Percentiles rank a stretch among this genome's conserved stretches.
Evolutionary conservation across 2,888 invertebrate species (phyloP).

Genomic region (Torymus tubicola): DNA sequence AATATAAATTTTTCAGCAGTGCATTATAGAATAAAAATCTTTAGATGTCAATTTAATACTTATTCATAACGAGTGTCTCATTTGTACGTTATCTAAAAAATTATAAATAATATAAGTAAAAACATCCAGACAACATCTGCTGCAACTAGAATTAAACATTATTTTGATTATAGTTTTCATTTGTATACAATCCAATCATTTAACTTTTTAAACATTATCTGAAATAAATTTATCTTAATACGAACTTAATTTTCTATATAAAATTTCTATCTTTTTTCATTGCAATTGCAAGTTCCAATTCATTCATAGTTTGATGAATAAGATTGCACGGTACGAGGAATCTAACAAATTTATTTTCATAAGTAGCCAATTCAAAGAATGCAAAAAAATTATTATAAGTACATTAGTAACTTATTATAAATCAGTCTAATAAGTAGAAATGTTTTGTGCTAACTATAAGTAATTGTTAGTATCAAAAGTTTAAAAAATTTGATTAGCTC

Average conservation of each 20-base stretch:
- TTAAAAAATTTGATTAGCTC: neutral
- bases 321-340: neutral
- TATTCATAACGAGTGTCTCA: constrained; percentile 19
- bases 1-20: constrained; percentile 6
- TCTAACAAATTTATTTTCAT: constrained; percentile 24
- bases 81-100: constrained; percentile 35
- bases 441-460: constrained; percentile 14
- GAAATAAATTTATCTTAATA: constrained; percentile 4
- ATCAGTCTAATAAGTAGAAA: constrained; percentile 40
- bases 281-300: neutral
- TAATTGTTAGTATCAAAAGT: constrained; percentile 20
- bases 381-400: constrained; percentile 18
- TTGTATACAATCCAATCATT: constrained; percentile 10
- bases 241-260: constrained; percentile 1
- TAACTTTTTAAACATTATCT: constrained; percentile 16
- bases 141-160: constrained; percentile 18
- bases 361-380: constrained; percentile 25
- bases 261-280: neutral
- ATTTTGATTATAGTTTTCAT: constrained; percentile 33
- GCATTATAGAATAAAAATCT: constrained; percentile 18
- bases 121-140: constrained; percentile 17
- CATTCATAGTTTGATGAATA: constrained; percentile 5
- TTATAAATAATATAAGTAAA: constrained; percentile 46
- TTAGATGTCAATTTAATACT: constrained; percentile 26
- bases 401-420: constrained; percentile 41